Evolutionary conservation across 2,888 invertebrate genomes (phyloP).

Genomic region (Camponotus fellah): DNA sequence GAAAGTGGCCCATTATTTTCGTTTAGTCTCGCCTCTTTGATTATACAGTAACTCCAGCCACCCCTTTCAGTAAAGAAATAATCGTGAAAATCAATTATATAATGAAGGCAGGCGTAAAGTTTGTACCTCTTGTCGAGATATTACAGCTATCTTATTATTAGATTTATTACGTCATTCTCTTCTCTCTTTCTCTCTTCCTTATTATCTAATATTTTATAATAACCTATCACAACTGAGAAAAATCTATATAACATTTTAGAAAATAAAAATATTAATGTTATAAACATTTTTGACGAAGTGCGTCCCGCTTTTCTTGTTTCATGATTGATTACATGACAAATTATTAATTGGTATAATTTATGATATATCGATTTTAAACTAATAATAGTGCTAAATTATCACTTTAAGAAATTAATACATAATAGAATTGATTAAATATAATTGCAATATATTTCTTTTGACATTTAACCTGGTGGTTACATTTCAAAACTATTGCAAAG

Average conservation of each 20-base stretch:
- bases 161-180: neutral
- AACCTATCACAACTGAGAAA: neutral
- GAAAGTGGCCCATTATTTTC: slow-evolving; percentile 33
- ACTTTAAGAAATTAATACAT: neutral
- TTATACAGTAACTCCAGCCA: neutral
- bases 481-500: neutral
- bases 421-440: neutral
- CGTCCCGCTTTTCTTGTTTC: neutral
- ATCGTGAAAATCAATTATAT: neutral
- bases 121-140: neutral
- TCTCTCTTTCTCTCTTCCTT: neutral
- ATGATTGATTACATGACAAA: neutral
- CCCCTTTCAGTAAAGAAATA: neutral
- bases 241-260: neutral
- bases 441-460: neutral
- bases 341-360: neutral
- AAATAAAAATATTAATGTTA: neutral
- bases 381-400: neutral
- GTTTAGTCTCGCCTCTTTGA: slow-evolving; percentile 42
- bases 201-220: neutral
- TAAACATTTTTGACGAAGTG: neutral
- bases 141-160: neutral
- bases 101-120: slow-evolving; percentile 8
- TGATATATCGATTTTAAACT: neutral
- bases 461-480: neutral